Evolutionary conservation across 2,113 vertebrate genomes (phyloP).

Genomic region (Synodontis membranacea): DNA sequence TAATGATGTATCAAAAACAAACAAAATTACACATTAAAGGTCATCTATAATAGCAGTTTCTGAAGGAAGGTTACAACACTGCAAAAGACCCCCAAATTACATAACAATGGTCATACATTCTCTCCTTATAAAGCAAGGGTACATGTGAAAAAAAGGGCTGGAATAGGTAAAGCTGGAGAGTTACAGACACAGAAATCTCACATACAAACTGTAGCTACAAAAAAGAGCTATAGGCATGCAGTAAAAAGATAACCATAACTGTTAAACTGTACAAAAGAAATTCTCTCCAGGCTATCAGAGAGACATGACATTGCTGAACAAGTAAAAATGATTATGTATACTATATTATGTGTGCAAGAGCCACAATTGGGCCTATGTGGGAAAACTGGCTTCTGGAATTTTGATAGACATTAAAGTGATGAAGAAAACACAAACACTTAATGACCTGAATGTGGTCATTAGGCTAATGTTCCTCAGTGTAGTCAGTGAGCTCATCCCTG

Average conservation of each 20-base stretch:
- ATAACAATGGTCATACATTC: constrained; percentile 31
- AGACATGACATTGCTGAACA: neutral
- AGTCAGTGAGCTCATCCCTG: neutral
- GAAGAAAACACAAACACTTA: neutral
- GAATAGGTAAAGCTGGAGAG: constrained; percentile 29
- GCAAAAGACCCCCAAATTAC: constrained; percentile 23
- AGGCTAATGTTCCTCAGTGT: neutral
- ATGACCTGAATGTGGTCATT: neutral
- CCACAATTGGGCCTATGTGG: neutral
- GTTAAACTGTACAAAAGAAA: constrained; percentile 40
- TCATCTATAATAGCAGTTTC: constrained; percentile 39
- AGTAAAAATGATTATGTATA: neutral
- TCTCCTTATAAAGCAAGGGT: constrained; percentile 22
- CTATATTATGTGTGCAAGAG: constrained; percentile 7
- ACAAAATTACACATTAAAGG: constrained; percentile 39
- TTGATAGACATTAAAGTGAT: neutral
- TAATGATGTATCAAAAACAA: constrained; percentile 40
- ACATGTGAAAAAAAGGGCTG: constrained; percentile 3
- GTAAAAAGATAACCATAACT: constrained; percentile 21
- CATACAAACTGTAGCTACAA: constrained; percentile 27
- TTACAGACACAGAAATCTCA: constrained; percentile 18
- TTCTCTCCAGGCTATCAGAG: neutral
- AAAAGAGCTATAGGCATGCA: constrained; percentile 36
- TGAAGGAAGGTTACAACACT: constrained; percentile 29
- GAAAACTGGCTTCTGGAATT: neutral